Conservation (phyloP, 2,797 vertebrate species). For the Sarcophilus harrisii region DNA sequence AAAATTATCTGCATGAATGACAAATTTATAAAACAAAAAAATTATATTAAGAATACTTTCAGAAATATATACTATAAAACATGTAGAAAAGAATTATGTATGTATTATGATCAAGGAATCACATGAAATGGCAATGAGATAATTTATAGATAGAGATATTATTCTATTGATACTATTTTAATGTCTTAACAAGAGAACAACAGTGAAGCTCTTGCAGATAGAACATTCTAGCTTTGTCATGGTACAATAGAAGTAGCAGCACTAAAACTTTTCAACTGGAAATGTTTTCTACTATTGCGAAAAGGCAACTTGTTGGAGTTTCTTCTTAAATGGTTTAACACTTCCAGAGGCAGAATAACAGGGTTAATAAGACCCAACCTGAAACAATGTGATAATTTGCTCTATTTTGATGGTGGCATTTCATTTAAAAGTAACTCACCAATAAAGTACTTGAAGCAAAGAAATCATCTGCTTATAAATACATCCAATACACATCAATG, state of each 20-base stretch:
- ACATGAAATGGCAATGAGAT: slow-evolving; percentile 13
- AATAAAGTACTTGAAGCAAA: slow-evolving; percentile 53
- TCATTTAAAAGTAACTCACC: slow-evolving; percentile 59
- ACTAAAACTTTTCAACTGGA: slow-evolving; percentile 77
- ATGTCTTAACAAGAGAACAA: slow-evolving; percentile 34
- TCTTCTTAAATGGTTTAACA: slow-evolving; percentile 44
- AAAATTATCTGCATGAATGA: neutral
- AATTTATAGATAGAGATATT: slow-evolving; percentile 10
- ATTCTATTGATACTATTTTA: slow-evolving; percentile 49
- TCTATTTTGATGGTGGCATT: slow-evolving; percentile 43
- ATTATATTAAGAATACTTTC: neutral
- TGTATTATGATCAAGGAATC: neutral
- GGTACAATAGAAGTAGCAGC: slow-evolving; percentile 67
- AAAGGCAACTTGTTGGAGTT: slow-evolving; percentile 76
- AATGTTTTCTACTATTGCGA: slow-evolving; percentile 66
- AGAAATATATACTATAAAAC: slow-evolving; percentile 21
- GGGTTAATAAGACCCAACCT: neutral
- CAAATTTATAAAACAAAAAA: slow-evolving; percentile 49
- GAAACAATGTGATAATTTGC: slow-evolving; percentile 47
- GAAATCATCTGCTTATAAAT: slow-evolving; percentile 36
- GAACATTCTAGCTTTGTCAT: slow-evolving; percentile 50
- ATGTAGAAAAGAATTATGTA: neutral
- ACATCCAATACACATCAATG: neutral
- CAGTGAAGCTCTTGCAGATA: slow-evolving; percentile 28
- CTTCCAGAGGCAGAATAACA: slow-evolving; percentile 7